phyloP scores from a whole-genome alignment of 2,113 vertebrate genomes.

The Dendrocopos noguchii region DNA sequence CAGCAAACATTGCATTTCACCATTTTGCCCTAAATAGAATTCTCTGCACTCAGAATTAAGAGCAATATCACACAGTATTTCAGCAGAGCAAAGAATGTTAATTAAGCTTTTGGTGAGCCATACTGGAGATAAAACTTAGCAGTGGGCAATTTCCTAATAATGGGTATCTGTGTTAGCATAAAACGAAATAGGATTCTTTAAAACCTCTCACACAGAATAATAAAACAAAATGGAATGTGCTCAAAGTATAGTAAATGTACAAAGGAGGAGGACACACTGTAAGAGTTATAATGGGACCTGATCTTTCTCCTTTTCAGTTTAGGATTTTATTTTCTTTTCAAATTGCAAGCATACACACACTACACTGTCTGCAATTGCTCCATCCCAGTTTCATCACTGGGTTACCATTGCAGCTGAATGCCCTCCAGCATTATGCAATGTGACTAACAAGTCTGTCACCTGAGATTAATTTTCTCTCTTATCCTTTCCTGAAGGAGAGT shows the following conservation, averaged over 20 bases:
- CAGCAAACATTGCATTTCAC: slow-evolving; percentile 36
- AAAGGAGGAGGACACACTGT: not conserved
- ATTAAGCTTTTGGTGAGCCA: slow-evolving; percentile 63
- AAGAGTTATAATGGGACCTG: not conserved
- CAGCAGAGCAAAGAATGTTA: slow-evolving; percentile 39
- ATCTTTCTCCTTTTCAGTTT: not conserved
- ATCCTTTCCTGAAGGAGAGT: not conserved
- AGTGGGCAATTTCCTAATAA: slow-evolving; percentile 32
- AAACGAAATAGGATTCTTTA: not conserved
- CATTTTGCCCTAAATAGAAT: slow-evolving; percentile 55
- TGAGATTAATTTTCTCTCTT: slow-evolving; percentile 2
- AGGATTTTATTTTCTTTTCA: not conserved
- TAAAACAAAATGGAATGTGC: not conserved
- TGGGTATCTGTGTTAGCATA: not conserved
- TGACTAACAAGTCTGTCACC: not conserved
- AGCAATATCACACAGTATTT: slow-evolving; percentile 26
- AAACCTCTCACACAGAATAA: not conserved
- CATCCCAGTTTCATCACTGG: not conserved
- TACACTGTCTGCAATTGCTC: not conserved
- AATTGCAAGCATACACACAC: not conserved
- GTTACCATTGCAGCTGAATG: not conserved
- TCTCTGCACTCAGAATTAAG: not conserved
- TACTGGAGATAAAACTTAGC: slow-evolving; percentile 54
- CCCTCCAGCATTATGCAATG: not conserved
- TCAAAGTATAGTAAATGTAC: not conserved